Evolutionary conservation across 2,888 invertebrate species (phyloP), one percentile per base, ranked within the genome.

Genomic region (Drosophila quinaria): DNA sequence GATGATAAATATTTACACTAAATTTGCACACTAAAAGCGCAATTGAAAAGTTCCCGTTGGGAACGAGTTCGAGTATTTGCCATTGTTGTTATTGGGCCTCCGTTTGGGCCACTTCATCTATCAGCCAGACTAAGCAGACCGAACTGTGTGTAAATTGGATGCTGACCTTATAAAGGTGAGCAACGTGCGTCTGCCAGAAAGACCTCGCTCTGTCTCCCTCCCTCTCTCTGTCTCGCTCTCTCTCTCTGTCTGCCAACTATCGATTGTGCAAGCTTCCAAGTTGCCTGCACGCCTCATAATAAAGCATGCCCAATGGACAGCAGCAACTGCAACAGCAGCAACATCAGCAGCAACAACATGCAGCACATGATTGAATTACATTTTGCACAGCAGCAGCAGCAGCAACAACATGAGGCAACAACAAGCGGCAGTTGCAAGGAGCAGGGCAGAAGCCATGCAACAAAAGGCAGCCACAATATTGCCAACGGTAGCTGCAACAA

Each of bases 151-250:
- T 70, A 76, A 67, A 83, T 74, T 81, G 86, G 78, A 65, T 78
- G 78, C 85, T 91, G 91, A 91, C 91, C 90, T 85, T 89, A 80
- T 89, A 81, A 78, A 90, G 90, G 90, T 90, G 91, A 90, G 90
- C 88, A 91, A 90, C 90, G 91, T 90, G 91, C 90, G 83, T 90
- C 85, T 70, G 64, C 54, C 70, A 22, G 42, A 60, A 25, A 25
- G 70, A 66, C 61, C 74, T 56, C 8, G 13, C 81, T 79, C 58
- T 52, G 22, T n/a, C 39, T 51, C 47, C 5, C 44, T 31, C 41
- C 9, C 22, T 33, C 31, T 8, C 31, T 3, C 44, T n/a, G 22
- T 25, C 37, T 25, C 9, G 29, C 33, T 52, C 1, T 31, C 31
- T 37, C 17, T 19, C 33, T 44, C 51, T 37, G 15, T 51, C 22